Evolutionary conservation across 2,797 vertebrate species (phyloP).

Genomic region (Amphiprion clarkii): DNA sequence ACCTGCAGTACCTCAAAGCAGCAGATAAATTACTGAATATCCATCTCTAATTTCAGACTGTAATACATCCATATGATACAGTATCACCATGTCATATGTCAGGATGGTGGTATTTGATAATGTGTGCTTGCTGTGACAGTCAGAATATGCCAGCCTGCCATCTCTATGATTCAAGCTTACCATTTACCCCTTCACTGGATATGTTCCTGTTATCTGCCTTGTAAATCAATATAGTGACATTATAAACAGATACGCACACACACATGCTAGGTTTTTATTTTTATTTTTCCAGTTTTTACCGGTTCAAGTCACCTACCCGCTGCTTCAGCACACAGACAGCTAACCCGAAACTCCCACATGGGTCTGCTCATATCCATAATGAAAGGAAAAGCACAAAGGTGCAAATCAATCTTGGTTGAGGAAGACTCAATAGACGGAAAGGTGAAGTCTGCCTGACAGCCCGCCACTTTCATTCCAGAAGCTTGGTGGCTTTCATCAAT

Average conservation of each 20-base stretch:
- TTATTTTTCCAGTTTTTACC: background rate
- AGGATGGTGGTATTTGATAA: conserved; percentile 53
- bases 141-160: conserved; percentile 33
- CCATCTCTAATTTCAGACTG: conserved; percentile 10
- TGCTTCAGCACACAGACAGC: conserved; percentile 6
- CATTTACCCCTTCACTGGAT: conserved; percentile 39
- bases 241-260: conserved; percentile 16
- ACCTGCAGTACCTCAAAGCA: background rate
- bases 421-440: conserved; percentile 11
- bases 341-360: background rate
- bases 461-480: conserved; percentile 25
- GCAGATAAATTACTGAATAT: conserved; percentile 22
- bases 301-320: background rate
- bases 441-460: conserved; percentile 31
- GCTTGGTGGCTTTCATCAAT: conserved; percentile 3
- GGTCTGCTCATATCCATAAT: conserved; percentile 3
- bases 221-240: conserved; percentile 24
- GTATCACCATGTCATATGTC: conserved; percentile 30
- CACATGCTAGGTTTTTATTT: background rate
- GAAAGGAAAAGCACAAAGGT: conserved; percentile 26
- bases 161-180: conserved; percentile 38
- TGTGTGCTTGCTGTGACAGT: conserved; percentile 6
- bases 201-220: conserved; percentile 33
- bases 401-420: conserved; percentile 54
- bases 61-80: conserved; percentile 26